phyloP scores from a whole-genome alignment of 2,888 invertebrate genomes.

The Sinhomidia bicolor region DNA sequence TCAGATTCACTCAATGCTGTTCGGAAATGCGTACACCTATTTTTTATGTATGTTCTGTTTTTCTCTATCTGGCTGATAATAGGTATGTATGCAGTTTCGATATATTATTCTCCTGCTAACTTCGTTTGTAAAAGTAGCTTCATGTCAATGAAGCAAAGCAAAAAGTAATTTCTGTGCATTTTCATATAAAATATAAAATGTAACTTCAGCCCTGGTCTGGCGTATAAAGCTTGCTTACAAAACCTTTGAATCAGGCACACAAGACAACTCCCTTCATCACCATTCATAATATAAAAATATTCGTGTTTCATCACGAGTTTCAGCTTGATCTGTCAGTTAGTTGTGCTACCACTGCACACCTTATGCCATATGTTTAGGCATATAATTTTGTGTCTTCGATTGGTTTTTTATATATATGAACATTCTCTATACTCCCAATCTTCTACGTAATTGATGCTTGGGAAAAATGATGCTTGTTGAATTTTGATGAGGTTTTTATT shows the following conservation, averaged over 20 bases:
- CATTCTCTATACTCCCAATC: neutral
- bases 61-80: too few species aligned
- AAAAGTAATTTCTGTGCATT: slow-evolving; percentile 3
- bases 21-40: neutral
- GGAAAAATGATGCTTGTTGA: slow-evolving; percentile 57
- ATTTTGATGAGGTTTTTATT: slow-evolving; percentile 65
- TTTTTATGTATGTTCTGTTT: neutral
- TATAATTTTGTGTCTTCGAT: neutral
- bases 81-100: neutral
- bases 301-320: slow-evolving; percentile 36
- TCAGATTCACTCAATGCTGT: neutral
- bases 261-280: slow-evolving; percentile 69
- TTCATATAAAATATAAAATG: neutral
- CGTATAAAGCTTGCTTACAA: neutral
- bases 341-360: neutral
- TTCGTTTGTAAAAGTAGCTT: neutral
- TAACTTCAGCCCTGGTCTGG: neutral
- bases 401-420: slow-evolving; percentile 17
- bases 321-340: slow-evolving; percentile 25
- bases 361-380: neutral
- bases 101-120: too few species aligned
- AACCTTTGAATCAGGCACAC: slow-evolving; percentile 34
- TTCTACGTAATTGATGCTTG: slow-evolving; percentile 40
- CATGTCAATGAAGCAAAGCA: neutral
- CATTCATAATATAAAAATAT: slow-evolving; percentile 37